Conservation (phyloP, 2,113 vertebrate genomes). For the Eublepharis macularius region DNA sequence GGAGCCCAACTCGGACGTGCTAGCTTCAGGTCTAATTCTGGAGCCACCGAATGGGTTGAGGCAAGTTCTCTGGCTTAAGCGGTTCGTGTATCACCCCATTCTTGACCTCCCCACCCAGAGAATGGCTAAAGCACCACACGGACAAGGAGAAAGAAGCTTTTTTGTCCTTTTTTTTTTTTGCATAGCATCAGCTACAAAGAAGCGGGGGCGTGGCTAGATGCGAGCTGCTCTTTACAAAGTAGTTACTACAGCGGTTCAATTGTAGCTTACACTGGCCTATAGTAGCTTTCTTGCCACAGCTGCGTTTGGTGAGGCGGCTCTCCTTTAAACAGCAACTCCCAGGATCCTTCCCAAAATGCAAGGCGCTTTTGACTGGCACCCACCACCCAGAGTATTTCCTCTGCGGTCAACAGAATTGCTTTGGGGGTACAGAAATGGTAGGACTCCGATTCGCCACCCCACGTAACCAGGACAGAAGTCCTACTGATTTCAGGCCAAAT, state of each 20-base stretch:
- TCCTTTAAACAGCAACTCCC: constrained; percentile 24
- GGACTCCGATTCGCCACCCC: background rate
- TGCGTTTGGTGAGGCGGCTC: constrained; percentile 53
- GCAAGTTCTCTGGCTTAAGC: constrained; percentile 13
- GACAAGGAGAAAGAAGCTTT: constrained; percentile 53
- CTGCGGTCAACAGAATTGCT: background rate
- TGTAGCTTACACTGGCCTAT: constrained; percentile 49
- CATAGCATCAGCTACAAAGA: constrained; percentile 63
- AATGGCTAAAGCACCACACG: constrained; percentile 40
- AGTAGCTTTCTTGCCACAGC: constrained; percentile 52
- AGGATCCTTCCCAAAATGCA: constrained; percentile 6
- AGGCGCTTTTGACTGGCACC: background rate
- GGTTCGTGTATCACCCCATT: background rate
- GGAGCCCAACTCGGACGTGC: constrained; percentile 7
- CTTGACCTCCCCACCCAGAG: constrained; percentile 38
- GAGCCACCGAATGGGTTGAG: background rate
- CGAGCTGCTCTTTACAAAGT: constrained; percentile 50
- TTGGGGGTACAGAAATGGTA: background rate
- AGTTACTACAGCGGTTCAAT: constrained; percentile 52
- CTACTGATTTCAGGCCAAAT: background rate
- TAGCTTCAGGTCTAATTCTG: background rate
- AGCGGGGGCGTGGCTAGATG: constrained; percentile 54
- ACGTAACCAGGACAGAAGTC: too few relatives aligned
- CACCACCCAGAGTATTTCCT: background rate
- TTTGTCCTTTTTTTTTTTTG: constrained; percentile 6